Percentiles rank a stretch among this genome's conserved stretches.
Conservation (phyloP, 2,888 invertebrate genomes). For the Dasypogon diadema region DNA sequence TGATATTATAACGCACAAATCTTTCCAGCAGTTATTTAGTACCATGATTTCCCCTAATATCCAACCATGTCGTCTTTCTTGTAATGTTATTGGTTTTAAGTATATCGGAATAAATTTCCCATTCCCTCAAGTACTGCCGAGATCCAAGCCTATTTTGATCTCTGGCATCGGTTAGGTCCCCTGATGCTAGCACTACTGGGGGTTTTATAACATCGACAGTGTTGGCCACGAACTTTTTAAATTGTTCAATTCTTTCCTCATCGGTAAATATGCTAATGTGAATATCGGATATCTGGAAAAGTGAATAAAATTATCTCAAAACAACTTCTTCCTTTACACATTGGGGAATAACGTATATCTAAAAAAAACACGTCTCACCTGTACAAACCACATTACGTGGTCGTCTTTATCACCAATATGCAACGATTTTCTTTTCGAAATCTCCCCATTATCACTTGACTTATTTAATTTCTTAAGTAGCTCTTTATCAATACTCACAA, state of each 20-base stretch:
- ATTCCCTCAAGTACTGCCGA: conserved; percentile 83
- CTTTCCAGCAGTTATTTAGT: neutral
- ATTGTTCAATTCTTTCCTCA: conserved; percentile 78
- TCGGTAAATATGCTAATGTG: conserved; percentile 90
- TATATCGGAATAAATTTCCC: conserved; percentile 81
- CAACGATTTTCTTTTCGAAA: conserved; percentile 65
- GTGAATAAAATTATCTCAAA: neutral
- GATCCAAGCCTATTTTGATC: conserved; percentile 83
- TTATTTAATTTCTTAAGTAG: conserved; percentile 67
- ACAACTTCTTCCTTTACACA: neutral
- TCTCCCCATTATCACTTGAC: conserved; percentile 62
- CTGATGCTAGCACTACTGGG: conserved; percentile 82
- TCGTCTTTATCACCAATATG: conserved; percentile 71
- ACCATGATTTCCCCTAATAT: conserved; percentile 91
- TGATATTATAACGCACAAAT: conserved; percentile 8
- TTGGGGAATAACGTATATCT: neutral
- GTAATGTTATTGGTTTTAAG: conserved; percentile 76
- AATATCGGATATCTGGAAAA: conserved; percentile 84
- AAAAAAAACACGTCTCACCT: too few relatives aligned
- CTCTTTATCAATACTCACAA: conserved; percentile 73
- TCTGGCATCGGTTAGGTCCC: conserved; percentile 92
- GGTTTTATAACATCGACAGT: conserved; percentile 82
- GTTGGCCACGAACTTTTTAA: conserved; percentile 82
- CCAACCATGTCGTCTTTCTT: conserved; percentile 84
- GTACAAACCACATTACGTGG: conserved; percentile 82